Percentiles rank a stretch among this genome's conserved stretches.
These are phyloP conservation scores for Syngnathus typhle DNA, from an alignment of 2,113 vertebrate species.

Conservation along the genomic window DNA sequence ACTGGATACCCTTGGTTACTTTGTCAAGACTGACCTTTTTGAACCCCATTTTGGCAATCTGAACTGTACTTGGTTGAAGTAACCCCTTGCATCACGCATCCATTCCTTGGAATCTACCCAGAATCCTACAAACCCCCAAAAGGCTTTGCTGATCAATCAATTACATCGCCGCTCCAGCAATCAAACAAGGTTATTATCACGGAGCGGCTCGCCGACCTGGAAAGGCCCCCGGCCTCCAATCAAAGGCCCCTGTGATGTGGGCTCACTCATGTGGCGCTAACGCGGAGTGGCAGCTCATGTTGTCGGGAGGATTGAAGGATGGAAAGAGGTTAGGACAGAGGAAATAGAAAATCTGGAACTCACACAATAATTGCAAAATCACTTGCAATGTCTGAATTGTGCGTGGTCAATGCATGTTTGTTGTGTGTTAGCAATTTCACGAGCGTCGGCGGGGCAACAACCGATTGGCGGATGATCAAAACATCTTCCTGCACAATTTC, in stretches of 20 bases:
- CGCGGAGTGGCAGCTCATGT: slow-evolving; percentile 72
- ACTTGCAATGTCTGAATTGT: slow-evolving; percentile 7
- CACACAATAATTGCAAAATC: slow-evolving; percentile 1
- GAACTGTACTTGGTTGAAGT: not conserved
- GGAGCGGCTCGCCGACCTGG: slow-evolving; percentile 80
- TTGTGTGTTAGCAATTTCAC: slow-evolving; percentile 36
- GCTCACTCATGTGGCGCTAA: slow-evolving; percentile 73
- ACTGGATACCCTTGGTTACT: not conserved
- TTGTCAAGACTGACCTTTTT: not conserved
- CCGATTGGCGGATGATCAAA: slow-evolving; percentile 47
- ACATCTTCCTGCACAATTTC: slow-evolving; percentile 25
- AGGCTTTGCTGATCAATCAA: slow-evolving; percentile 72
- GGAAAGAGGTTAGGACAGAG: slow-evolving; percentile 8
- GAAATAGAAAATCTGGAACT: not conserved
- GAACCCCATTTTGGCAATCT: not conserved
- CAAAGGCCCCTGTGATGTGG: slow-evolving; percentile 67
- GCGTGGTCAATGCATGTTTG: slow-evolving; percentile 26
- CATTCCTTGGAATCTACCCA: not conserved
- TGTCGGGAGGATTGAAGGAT: slow-evolving; percentile 48
- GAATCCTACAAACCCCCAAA: slow-evolving; percentile 11
- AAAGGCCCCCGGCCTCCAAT: slow-evolving; percentile 73
- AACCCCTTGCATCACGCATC: not conserved
- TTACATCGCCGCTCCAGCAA: slow-evolving; percentile 77
- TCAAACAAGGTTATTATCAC: slow-evolving; percentile 76
- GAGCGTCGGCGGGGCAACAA: slow-evolving; percentile 29